phyloP scores from a whole-genome alignment of 2,888 invertebrate genomes.

The Sycophila texana region DNA sequence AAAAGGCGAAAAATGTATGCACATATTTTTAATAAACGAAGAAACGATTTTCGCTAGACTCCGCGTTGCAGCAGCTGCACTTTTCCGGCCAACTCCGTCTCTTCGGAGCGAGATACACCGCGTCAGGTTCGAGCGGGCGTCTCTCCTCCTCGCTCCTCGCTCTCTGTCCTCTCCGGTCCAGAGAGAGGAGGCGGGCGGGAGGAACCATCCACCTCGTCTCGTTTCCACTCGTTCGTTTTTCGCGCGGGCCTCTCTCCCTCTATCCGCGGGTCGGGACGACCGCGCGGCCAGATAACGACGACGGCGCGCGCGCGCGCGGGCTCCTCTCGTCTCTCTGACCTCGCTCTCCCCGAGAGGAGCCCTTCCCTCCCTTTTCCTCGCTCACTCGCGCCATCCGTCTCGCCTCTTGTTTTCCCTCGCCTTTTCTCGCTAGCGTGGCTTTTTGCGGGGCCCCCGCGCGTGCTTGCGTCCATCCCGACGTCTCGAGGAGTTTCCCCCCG shows the following conservation, averaged over 20 bases:
- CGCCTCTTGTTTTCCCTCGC: conserved; percentile 50
- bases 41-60: too few species aligned
- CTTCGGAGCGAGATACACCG: too few species aligned
- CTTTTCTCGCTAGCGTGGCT: conserved; percentile 36
- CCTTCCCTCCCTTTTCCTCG: conserved; percentile 12
- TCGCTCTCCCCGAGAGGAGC: conserved; percentile 21
- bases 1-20: too few species aligned
- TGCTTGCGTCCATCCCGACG: conserved; percentile 2
- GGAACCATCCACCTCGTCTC: conserved; percentile 1
- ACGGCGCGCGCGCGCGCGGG: not conserved
- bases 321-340: conserved; percentile 37
- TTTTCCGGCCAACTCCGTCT: not conserved
- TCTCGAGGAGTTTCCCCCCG: conserved; percentile 3
- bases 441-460: conserved; percentile 4
- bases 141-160: conserved; percentile 7
- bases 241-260: conserved; percentile 16
- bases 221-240: conserved; percentile 43
- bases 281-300: conserved; percentile 42
- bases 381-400: conserved; percentile 49
- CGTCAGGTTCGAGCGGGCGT: conserved; percentile 19
- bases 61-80: not conserved
- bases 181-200: too few species aligned
- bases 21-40: too few species aligned
- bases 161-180: conserved; percentile 1
- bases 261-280: conserved; percentile 6